Evolutionary conservation across 2,113 vertebrate species (phyloP).

Genomic region (Dicerorhinus sumatrensis): DNA sequence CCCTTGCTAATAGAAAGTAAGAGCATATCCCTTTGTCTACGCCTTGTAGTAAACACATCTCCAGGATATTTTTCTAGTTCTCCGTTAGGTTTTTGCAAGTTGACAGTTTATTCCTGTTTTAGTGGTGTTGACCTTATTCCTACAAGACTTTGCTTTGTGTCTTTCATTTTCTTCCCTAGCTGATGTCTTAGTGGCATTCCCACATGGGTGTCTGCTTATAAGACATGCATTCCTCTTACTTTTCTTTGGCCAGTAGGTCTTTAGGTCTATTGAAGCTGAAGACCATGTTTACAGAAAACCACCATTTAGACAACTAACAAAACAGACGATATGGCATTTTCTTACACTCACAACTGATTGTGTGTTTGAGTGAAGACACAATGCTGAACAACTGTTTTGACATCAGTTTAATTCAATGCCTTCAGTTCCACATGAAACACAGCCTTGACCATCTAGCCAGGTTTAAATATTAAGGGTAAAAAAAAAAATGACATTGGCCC

Average conservation of each 20-base stretch:
- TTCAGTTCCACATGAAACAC: conserved; percentile 5
- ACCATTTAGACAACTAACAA: not conserved
- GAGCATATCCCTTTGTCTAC: not conserved
- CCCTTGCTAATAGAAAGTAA: not conserved
- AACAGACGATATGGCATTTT: not conserved
- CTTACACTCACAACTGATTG: not conserved
- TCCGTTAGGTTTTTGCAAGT: not conserved
- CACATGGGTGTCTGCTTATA: not conserved
- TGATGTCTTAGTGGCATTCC: not conserved
- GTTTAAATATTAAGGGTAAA: not conserved
- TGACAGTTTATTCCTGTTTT: not conserved
- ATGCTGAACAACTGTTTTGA: not conserved
- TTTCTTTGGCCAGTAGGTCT: conserved; percentile 3
- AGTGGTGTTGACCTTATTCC: not conserved
- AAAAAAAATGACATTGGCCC: not conserved
- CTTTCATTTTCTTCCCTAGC: not conserved
- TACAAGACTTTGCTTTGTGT: not conserved
- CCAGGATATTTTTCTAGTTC: conserved; percentile 18
- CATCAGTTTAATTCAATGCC: not conserved
- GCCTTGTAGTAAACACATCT: not conserved
- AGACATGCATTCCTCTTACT: not conserved
- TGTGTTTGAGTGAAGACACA: not conserved
- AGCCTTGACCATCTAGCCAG: not conserved
- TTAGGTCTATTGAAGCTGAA: conserved; percentile 32
- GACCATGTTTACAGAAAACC: not conserved